A percentile compares a stretch with the other conserved stretches of the same genome.
Conservation (phyloP, 2,113 vertebrate genomes). For the Zeus faber region DNA sequence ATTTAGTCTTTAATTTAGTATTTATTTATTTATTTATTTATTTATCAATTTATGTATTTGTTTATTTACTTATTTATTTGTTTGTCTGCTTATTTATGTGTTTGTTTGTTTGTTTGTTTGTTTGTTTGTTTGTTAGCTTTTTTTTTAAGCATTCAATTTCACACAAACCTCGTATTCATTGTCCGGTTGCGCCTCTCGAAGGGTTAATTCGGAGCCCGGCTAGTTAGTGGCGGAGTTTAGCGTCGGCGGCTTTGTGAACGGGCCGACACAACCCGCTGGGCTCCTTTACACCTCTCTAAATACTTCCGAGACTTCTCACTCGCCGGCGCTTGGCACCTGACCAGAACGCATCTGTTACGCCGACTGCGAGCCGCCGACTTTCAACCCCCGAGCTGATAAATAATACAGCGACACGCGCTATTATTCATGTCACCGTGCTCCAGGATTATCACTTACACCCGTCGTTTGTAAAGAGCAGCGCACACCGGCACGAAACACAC, state of each 20-base stretch:
- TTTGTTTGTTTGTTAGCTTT: neutral
- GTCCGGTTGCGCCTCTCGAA: conserved; percentile 10
- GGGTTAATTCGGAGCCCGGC: conserved; percentile 17
- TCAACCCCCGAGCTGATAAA: conserved; percentile 69
- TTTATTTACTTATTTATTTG: no score
- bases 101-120: no score
- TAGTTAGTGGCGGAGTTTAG: conserved; percentile 52
- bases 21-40: no score
- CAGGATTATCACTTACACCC: conserved; percentile 37
- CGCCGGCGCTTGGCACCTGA: conserved; percentile 58
- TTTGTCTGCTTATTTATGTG: no score
- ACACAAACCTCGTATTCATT: no score
- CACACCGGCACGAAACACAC: conserved; percentile 21
- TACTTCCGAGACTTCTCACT: conserved; percentile 71
- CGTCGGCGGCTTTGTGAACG: conserved; percentile 59
- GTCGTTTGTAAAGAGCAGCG: conserved; percentile 38
- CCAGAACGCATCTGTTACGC: conserved; percentile 67
- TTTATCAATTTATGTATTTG: no score
- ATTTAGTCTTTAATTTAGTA: no score
- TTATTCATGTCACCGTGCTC: conserved; percentile 64
- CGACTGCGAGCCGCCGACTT: conserved; percentile 57
- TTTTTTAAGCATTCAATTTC: no score
- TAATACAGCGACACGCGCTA: conserved; percentile 64
- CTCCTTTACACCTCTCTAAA: conserved; percentile 58
- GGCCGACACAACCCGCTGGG: conserved; percentile 58